Conservation (phyloP, 37 sponge, comb jelly and placozoan species). For the Theonella swinhoei region DNA sequence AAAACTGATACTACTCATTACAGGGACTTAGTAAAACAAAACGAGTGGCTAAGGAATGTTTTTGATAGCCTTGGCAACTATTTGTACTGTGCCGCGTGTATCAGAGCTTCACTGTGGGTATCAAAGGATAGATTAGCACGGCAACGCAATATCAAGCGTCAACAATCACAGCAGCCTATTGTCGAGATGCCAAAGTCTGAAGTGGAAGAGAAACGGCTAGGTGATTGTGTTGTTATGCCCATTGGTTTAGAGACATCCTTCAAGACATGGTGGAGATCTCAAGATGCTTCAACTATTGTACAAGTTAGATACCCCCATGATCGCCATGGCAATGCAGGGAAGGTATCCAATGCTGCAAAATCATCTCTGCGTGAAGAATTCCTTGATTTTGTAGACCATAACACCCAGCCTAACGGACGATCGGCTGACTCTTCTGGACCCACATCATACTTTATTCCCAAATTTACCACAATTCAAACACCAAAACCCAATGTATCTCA, state of each 20-base stretch:
- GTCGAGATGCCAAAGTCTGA: conserved; percentile 28
- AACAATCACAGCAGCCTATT: conserved; percentile 17
- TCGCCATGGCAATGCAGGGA: conserved; percentile 38
- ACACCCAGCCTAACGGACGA: conserved; percentile 53
- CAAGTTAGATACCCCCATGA: conserved; percentile 39
- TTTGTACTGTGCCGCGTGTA: conserved; percentile 20
- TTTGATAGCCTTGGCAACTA: conserved; percentile 39
- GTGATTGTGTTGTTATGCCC: conserved; percentile 43
- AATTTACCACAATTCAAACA: conserved; percentile 41
- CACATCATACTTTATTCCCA: conserved; percentile 41
- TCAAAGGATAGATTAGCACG: conserved; percentile 2
- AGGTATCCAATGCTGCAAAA: conserved; percentile 23
- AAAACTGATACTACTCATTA: not conserved
- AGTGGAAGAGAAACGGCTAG: conserved; percentile 22
- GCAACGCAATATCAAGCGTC: conserved; percentile 29
- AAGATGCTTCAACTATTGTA: not conserved
- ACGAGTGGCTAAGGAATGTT: conserved; percentile 23
- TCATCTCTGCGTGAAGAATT: not conserved
- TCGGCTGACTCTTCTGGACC: conserved; percentile 39
- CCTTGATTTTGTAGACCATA: conserved; percentile 34
- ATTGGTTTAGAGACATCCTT: not conserved
- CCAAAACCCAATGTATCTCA: conserved; percentile 23
- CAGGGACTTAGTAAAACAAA: conserved; percentile 16
- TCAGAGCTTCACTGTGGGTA: conserved; percentile 1
- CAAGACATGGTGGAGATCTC: conserved; percentile 49